Percentiles rank a stretch among this genome's conserved stretches.
phyloP scores from a whole-genome alignment of 2,797 vertebrate genomes.

The Echeneis naucrates region DNA sequence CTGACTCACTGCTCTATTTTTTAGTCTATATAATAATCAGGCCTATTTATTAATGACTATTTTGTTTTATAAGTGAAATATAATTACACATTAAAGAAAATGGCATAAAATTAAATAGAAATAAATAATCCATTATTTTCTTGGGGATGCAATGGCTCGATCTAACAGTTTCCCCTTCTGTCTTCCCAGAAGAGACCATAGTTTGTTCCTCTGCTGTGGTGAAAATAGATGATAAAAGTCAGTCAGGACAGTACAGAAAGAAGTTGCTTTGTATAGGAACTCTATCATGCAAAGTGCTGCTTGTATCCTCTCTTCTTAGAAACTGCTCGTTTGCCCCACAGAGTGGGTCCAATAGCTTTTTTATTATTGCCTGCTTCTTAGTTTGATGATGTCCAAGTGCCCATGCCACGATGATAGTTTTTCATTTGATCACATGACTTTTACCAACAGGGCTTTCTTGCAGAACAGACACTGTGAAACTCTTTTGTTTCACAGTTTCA shows the following conservation, averaged over 20 bases:
- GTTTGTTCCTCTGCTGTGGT: slow-evolving; percentile 3
- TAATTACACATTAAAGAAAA: too few relatives aligned
- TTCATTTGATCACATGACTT: slow-evolving; percentile 43
- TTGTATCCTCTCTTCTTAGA: slow-evolving; percentile 7
- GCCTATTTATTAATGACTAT: too few relatives aligned
- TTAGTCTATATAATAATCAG: too few relatives aligned
- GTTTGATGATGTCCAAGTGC: slow-evolving; percentile 57
- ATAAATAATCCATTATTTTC: too few relatives aligned
- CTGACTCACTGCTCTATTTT: too few relatives aligned
- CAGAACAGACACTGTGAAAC: slow-evolving; percentile 11
- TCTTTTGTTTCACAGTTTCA: too few relatives aligned
- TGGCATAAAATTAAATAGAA: too few relatives aligned
- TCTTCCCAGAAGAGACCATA: not conserved
- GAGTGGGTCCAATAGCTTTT: slow-evolving; percentile 35
- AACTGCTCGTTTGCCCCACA: slow-evolving; percentile 10
- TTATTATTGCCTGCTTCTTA: slow-evolving; percentile 39
- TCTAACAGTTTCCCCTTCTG: slow-evolving; percentile 13
- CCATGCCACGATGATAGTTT: too few relatives aligned
- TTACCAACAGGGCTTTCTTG: slow-evolving; percentile 49
- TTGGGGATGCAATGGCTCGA: too few relatives aligned
- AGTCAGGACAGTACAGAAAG: not conserved
- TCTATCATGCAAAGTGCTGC: not conserved
- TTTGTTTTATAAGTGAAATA: too few relatives aligned
- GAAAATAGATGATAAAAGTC: not conserved
- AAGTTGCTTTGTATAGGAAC: not conserved